Evolutionary conservation across 2,113 vertebrate genomes (phyloP).

Genomic region (Hippocampus abdominalis): DNA sequence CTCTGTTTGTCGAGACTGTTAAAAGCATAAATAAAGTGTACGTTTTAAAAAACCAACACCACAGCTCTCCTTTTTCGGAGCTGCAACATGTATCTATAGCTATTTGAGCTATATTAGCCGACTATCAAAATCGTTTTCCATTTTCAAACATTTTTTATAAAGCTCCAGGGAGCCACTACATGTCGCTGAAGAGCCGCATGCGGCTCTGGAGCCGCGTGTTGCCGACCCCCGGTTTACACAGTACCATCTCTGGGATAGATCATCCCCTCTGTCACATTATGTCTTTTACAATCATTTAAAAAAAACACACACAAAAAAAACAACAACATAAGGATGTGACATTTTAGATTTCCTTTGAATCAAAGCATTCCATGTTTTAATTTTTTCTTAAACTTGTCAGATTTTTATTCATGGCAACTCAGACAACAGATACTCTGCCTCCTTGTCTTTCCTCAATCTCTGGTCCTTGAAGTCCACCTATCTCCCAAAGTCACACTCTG

Average conservation of each 20-base stretch:
- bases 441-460: slow-evolving; percentile 14
- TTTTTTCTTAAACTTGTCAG: slow-evolving; percentile 41
- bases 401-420: slow-evolving; percentile 52
- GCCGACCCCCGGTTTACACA: slow-evolving; percentile 19
- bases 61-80: no score
- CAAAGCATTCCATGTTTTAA: slow-evolving; percentile 14
- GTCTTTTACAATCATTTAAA: slow-evolving; percentile 14
- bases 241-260: slow-evolving; percentile 20
- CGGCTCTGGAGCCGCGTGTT: no score
- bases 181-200: no score
- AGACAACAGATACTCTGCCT: slow-evolving; percentile 45
- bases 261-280: slow-evolving; percentile 14
- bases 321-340: neutral
- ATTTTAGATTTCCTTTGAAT: slow-evolving; percentile 12
- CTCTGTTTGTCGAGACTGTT: no score
- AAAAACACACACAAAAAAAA: neutral
- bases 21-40: no score
- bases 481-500: slow-evolving; percentile 30
- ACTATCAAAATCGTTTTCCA: no score
- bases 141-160: no score
- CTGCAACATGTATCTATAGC: no score
- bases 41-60: no score
- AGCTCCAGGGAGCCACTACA: no score
- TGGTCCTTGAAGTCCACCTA: slow-evolving; percentile 34
- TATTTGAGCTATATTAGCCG: no score